A percentile compares a stretch with the other conserved stretches of the same genome.
Evolutionary conservation across 2,888 invertebrate genomes (phyloP).

Genomic region (Colostygia pectinataria): DNA sequence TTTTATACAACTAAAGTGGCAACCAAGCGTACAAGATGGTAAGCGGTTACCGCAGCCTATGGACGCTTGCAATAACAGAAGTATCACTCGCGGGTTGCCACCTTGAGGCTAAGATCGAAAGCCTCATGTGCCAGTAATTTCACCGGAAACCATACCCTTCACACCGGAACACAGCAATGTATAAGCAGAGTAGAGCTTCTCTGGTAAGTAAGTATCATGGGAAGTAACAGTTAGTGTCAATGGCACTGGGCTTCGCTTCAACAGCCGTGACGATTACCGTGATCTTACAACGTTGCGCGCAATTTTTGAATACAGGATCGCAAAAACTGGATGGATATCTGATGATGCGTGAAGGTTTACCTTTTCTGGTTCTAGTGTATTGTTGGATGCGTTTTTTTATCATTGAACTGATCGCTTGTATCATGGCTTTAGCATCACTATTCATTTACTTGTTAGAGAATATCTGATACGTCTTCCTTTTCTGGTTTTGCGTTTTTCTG

Average conservation of each 20-base stretch:
- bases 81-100: no score
- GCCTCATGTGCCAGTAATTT: no score
- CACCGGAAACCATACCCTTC: no score
- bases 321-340: conserved; percentile 13
- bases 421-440: conserved; percentile 1
- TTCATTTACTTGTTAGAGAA: background rate
- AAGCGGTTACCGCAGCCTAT: no score
- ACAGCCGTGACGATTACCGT: conserved; percentile 27
- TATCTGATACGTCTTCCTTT: background rate
- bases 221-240: conserved; percentile 30
- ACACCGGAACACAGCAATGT: no score
- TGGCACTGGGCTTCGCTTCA: conserved; percentile 31
- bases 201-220: conserved; percentile 23
- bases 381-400: conserved; percentile 5
- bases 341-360: conserved; percentile 14
- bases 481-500: background rate
- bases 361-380: conserved; percentile 15
- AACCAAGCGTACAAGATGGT: no score
- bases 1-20: no score
- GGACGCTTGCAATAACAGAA: no score
- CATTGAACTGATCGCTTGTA: conserved; percentile 6
- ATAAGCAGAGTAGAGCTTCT: conserved; percentile 13
- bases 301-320: background rate
- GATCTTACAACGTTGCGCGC: conserved; percentile 18
- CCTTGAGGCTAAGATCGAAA: no score